These are phyloP conservation scores for Agapornis roseicollis DNA, from an alignment of 2,113 vertebrate species.

Conservation along the genomic window DNA sequence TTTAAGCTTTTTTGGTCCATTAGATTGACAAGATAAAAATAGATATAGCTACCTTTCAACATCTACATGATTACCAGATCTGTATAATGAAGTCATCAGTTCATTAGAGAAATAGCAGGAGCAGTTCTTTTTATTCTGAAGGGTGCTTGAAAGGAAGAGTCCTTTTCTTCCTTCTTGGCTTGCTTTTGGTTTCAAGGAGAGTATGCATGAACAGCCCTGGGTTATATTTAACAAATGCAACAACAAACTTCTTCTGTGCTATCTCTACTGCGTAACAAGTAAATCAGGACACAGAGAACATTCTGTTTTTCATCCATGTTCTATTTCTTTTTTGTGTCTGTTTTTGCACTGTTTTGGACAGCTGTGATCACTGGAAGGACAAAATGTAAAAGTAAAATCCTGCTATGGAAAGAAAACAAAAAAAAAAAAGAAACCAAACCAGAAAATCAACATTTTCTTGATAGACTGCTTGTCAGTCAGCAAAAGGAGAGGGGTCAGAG, in stretches of 20 bases:
- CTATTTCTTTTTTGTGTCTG: not conserved
- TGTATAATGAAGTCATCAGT: constrained; percentile 21
- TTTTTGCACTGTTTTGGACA: constrained; percentile 15
- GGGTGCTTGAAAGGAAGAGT: constrained; percentile 27
- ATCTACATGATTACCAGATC: not conserved
- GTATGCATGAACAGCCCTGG: not conserved
- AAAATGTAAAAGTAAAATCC: constrained; percentile 20
- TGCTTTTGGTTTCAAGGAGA: constrained; percentile 17
- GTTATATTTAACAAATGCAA: constrained; percentile 25
- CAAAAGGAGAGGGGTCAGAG: not conserved
- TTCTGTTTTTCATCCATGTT: constrained; percentile 32
- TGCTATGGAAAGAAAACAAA: not conserved
- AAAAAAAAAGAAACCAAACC: not conserved
- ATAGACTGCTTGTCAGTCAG: not conserved
- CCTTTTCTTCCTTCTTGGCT: constrained; percentile 27
- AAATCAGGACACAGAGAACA: constrained; percentile 9
- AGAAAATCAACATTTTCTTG: not conserved
- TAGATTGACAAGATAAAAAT: constrained; percentile 16
- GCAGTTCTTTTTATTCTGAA: not conserved
- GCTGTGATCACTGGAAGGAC: not conserved
- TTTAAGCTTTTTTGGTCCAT: not conserved
- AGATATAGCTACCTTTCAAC: constrained; percentile 19
- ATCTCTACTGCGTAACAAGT: not conserved
- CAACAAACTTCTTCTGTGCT: constrained; percentile 2
- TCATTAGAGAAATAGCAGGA: constrained; percentile 34